phyloP scores from a whole-genome alignment of 1,140 invertebrate species.

The Eriosoma lanigerum region DNA sequence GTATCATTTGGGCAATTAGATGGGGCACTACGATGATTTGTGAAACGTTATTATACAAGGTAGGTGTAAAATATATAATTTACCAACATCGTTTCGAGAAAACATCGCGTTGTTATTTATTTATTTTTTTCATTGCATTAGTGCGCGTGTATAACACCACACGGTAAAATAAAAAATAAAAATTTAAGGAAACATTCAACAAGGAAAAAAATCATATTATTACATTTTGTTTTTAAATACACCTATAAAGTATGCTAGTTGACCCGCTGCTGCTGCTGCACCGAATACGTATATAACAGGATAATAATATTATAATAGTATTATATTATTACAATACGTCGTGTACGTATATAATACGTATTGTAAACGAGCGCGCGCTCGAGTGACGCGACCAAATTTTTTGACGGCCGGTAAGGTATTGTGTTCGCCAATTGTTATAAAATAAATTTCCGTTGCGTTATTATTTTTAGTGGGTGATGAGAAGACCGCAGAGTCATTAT shows the following conservation, averaged over 20 bases:
- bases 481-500: slow-evolving; percentile 47
- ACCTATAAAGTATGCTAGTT: not conserved
- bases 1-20: not conserved
- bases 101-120: not conserved
- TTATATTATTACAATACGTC: too few relatives aligned
- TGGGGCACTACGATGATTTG: not conserved
- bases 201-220: not conserved
- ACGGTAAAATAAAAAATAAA: too few relatives aligned
- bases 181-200: too few relatives aligned
- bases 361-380: not conserved
- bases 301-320: not conserved
- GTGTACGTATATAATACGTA: not conserved
- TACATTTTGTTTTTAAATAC: not conserved
- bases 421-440: slow-evolving; percentile 50
- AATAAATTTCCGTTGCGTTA: slow-evolving; percentile 37
- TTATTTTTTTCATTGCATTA: slow-evolving; percentile 1
- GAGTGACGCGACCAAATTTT: slow-evolving; percentile 31
- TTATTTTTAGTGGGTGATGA: slow-evolving; percentile 36
- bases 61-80: slow-evolving; percentile 25
- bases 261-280: not conserved
- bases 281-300: too few relatives aligned
- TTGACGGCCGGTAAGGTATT: slow-evolving; percentile 20
- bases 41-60: not conserved
- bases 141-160: not conserved
- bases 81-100: not conserved